These are phyloP conservation scores for Nannospalax galili DNA, from an alignment of 2,113 vertebrate species.

Conservation along the genomic window DNA sequence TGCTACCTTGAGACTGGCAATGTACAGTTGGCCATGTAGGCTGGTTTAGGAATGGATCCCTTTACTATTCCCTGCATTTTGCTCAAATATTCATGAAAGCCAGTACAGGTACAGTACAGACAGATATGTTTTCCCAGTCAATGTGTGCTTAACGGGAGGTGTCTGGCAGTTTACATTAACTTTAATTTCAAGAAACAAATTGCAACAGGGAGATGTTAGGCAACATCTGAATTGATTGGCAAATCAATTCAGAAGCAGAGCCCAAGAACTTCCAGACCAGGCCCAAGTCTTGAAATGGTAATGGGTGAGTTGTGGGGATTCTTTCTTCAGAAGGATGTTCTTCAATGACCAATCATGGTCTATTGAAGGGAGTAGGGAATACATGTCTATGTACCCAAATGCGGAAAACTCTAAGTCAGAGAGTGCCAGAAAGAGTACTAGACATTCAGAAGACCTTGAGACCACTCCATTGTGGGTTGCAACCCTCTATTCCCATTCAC, in stretches of 20 bases:
- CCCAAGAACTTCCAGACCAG: not conserved
- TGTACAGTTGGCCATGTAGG: slow-evolving; percentile 65
- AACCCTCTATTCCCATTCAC: not conserved
- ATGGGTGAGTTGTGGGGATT: not conserved
- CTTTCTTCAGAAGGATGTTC: not conserved
- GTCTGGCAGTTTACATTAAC: slow-evolving; percentile 41
- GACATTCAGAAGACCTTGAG: not conserved
- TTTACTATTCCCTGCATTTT: slow-evolving; percentile 57
- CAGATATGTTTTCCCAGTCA: slow-evolving; percentile 47
- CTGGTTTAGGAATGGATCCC: slow-evolving; percentile 54
- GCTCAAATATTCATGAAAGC: slow-evolving; percentile 65
- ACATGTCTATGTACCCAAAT: not conserved
- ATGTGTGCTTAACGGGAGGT: slow-evolving; percentile 15
- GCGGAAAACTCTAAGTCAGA: not conserved
- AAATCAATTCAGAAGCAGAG: not conserved
- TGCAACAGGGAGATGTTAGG: not conserved
- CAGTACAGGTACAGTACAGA: slow-evolving; percentile 23
- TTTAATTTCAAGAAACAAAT: slow-evolving; percentile 56
- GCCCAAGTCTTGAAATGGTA: not conserved
- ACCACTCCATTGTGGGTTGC: not conserved
- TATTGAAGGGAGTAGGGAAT: not conserved
- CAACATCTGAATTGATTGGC: no score
- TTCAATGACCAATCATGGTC: not conserved
- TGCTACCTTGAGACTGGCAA: slow-evolving; percentile 72
- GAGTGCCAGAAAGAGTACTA: not conserved